Conservation (phyloP, 2,113 vertebrate genomes). For the Hippocampus zosterae region DNA sequence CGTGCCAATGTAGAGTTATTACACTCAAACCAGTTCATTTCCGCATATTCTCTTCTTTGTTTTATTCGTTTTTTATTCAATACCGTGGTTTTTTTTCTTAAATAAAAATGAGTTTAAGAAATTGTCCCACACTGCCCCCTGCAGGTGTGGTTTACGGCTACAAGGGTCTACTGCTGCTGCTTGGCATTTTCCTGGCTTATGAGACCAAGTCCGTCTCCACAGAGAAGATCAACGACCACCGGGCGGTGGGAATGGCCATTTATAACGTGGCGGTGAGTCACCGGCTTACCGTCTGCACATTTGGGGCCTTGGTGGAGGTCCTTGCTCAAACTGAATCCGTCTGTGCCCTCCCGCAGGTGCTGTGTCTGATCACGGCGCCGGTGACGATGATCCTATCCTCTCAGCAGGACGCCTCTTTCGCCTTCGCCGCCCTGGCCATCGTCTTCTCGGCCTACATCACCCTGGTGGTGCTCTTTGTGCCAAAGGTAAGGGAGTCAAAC, state of each 20-base stretch:
- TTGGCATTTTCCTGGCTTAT: slow-evolving; percentile 91
- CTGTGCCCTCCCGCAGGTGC: slow-evolving; percentile 70
- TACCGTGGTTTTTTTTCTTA: too few species aligned
- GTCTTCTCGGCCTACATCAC: slow-evolving; percentile 97
- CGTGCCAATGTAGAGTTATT: too few species aligned
- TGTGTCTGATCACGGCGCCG: slow-evolving; percentile 93
- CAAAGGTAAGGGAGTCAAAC: slow-evolving; percentile 75
- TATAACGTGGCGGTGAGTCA: slow-evolving; percentile 81
- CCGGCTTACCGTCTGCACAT: neutral
- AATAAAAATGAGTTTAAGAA: too few species aligned
- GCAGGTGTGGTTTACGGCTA: slow-evolving; percentile 92
- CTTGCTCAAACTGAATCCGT: neutral
- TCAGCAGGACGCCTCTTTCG: slow-evolving; percentile 92
- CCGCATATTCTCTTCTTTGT: too few species aligned
- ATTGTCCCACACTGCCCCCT: neutral
- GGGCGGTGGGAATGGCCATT: slow-evolving; percentile 89
- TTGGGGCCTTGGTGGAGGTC: neutral
- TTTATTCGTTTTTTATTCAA: too few species aligned
- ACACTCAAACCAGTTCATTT: too few species aligned
- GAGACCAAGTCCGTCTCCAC: slow-evolving; percentile 94
- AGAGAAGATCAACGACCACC: slow-evolving; percentile 90
- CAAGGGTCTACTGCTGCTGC: slow-evolving; percentile 85
- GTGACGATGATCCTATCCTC: slow-evolving; percentile 95
- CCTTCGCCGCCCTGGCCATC: slow-evolving; percentile 86
- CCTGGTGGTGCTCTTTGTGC: slow-evolving; percentile 90